A percentile compares a stretch with the other conserved stretches of the same genome.
phyloP scores from a whole-genome alignment of 2,888 invertebrate species.

The Archips crataeganus region DNA sequence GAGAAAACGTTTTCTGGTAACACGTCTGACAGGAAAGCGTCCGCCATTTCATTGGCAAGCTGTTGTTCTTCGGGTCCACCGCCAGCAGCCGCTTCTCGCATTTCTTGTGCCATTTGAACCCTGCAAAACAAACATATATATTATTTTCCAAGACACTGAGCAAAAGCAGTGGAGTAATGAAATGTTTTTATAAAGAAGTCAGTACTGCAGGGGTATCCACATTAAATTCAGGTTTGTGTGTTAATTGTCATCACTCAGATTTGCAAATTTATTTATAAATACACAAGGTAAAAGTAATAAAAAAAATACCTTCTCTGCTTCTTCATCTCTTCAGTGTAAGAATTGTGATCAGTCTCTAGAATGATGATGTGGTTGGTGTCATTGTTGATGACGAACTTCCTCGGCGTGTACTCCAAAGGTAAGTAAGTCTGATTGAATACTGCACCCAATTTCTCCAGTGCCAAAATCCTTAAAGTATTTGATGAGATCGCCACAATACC shows the following conservation, averaged over 20 bases:
- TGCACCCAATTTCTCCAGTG: constrained; percentile 98
- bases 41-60: constrained; percentile 98
- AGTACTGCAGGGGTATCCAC: constrained; percentile 82
- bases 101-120: constrained; percentile 99
- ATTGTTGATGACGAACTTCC: constrained; percentile 96
- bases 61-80: constrained; percentile 97
- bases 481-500: constrained; percentile 99
- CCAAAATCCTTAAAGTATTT: constrained; percentile 98
- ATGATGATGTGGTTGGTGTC: constrained; percentile 96
- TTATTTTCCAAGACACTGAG: background rate
- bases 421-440: constrained; percentile 98
- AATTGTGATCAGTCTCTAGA: constrained; percentile 99
- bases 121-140: constrained; percentile 65
- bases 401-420: constrained; percentile 97
- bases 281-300: background rate
- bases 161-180: background rate
- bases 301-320: constrained; percentile 88
- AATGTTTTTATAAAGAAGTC: constrained; percentile 49
- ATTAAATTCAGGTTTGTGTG: constrained; percentile 68
- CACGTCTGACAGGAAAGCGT: constrained; percentile 97
- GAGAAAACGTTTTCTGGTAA: constrained; percentile 97
- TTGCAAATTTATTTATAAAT: background rate
- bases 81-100: constrained; percentile 95
- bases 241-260: constrained; percentile 71
- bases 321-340: constrained; percentile 99